Base-by-base conservation (phyloP, 2,113 vertebrate genomes). In the cattle (Bos taurus) region DNA sequence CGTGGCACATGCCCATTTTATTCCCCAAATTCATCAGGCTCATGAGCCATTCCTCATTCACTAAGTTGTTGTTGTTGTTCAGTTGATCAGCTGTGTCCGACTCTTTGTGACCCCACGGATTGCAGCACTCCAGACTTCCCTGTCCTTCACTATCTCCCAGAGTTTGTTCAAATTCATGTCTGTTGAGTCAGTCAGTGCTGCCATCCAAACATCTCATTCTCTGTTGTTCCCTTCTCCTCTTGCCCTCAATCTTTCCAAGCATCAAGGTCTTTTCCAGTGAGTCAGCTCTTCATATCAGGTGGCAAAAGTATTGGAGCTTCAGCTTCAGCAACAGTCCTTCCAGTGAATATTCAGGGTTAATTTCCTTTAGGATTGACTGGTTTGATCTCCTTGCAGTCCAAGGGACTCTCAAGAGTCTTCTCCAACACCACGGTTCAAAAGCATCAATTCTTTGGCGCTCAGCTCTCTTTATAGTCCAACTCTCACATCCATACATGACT, bases 61-160 rank as follows among this genome's bases (percentile, higher is more conserved):
- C 43, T 60, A 56, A 46, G 21, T 40, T 46, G 43, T 19, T 40
- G 33, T 36, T 40, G 71, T 77, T 43, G 23, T 43, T 77, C 12
- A 43, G 12, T 26, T 14, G 21, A 25, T 77, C 23, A 77, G 23
- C 23, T 0, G 0, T 77, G 19, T 77, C 40, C 4, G 7, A 1
- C 40, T 77, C 36, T 77, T 77, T 26, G 71, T 77, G 71, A 43
- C 23, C 71, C 71, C 12, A 7, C 43, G 40, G 40, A 25, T 0
- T 26, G 40, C 40, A 77, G 40, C 71, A 77, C 71, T 43, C 71
- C 40, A 77, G 40, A 25, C 12, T 77, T 77, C 9, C 11, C 40
- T 77, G 40, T 15, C 40, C 71, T 77, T 77, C 71, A 77, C 71
- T 43, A 0, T 77, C 23, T 77, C 71, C 23, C 71, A 74, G 36